phyloP scores from a whole-genome alignment of 2,113 vertebrate species.

The Leptobrachium leishanense region DNA sequence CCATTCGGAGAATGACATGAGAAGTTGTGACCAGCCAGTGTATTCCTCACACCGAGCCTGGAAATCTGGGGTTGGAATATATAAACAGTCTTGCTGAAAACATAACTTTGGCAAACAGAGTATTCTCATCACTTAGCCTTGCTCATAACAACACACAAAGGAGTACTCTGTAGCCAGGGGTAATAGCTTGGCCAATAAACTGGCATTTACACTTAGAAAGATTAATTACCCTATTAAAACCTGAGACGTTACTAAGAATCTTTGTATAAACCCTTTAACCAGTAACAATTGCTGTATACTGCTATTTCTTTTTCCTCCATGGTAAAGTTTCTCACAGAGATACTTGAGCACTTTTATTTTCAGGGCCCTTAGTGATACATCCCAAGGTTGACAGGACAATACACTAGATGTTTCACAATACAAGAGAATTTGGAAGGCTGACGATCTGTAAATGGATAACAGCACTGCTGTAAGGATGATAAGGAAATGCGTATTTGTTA shows the following conservation, averaged over 20 bases:
- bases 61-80: constrained; percentile 52
- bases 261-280: constrained; percentile 73
- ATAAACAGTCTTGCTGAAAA: constrained; percentile 62
- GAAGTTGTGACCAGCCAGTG: constrained; percentile 4
- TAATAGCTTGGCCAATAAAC: constrained; percentile 77
- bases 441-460: background rate
- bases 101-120: constrained; percentile 67
- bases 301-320: constrained; percentile 62
- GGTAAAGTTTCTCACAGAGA: constrained; percentile 60
- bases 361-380: constrained; percentile 44
- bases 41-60: constrained; percentile 21
- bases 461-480: background rate
- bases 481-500: background rate
- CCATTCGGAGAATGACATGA: background rate
- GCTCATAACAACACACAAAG: constrained; percentile 70
- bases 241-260: constrained; percentile 72
- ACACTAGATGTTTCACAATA: constrained; percentile 22
- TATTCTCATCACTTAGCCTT: constrained; percentile 65
- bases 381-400: constrained; percentile 28
- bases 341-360: constrained; percentile 56
- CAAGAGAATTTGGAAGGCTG: constrained; percentile 48
- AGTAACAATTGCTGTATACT: constrained; percentile 67
- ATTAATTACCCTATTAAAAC: constrained; percentile 79
- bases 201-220: constrained; percentile 76
- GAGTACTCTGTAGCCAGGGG: constrained; percentile 67